phyloP scores from a whole-genome alignment of 2,797 vertebrate genomes.

The Clarias laeviceps region DNA sequence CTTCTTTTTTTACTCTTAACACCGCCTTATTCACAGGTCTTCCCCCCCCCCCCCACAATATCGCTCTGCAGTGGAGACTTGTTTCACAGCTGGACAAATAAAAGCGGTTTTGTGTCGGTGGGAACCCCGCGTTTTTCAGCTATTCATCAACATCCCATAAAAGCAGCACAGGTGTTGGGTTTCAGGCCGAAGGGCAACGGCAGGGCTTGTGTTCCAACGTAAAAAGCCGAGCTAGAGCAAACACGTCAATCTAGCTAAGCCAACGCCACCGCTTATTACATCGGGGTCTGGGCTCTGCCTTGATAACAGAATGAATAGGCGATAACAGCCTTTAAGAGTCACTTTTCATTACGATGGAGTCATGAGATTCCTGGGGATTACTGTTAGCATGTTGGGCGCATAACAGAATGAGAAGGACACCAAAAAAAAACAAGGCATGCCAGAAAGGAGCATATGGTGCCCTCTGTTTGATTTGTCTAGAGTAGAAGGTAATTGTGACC shows the following conservation, averaged over 20 bases:
- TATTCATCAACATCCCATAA: constrained; percentile 61
- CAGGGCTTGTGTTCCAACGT: constrained; percentile 36
- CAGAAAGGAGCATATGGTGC: constrained; percentile 1
- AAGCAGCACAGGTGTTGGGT: constrained; percentile 57
- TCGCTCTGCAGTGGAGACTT: constrained; percentile 44
- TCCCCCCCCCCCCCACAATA: constrained; percentile 21
- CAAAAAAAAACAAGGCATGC: constrained; percentile 7
- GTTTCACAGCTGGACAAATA: constrained; percentile 62
- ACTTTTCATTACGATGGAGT: constrained; percentile 21
- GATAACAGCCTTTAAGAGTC: constrained; percentile 56
- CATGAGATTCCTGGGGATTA: constrained; percentile 13
- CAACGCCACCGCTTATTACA: constrained; percentile 42
- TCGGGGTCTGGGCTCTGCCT: neutral
- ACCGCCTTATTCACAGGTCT: constrained; percentile 32
- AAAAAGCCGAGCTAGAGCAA: constrained; percentile 43
- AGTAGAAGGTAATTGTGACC: neutral
- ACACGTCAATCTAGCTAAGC: constrained; percentile 48
- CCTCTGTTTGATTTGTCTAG: neutral
- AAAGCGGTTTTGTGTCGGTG: constrained; percentile 57
- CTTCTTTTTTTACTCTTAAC: neutral
- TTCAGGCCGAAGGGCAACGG: constrained; percentile 53
- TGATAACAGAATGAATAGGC: constrained; percentile 53
- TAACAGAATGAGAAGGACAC: neutral
- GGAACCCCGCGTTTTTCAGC: constrained; percentile 55
- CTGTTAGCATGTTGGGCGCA: constrained; percentile 13